Evolutionary conservation across 2,113 vertebrate species (phyloP).

Genomic region (Symphodus melops): DNA sequence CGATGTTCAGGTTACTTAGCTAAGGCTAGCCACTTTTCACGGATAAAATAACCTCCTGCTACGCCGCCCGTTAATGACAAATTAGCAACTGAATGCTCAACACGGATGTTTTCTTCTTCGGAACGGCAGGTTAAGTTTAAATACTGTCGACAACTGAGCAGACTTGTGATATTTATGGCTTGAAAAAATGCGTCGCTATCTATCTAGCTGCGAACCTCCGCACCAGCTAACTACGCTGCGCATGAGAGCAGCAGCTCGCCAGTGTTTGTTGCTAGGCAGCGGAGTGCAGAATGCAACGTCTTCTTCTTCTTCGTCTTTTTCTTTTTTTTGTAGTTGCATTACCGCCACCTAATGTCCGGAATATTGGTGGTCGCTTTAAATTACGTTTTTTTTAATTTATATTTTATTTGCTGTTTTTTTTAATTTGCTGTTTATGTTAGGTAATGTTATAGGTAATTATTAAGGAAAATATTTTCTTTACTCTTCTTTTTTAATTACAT

Average conservation of each 20-base stretch:
- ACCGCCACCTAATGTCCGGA: background rate
- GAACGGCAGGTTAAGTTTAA: background rate
- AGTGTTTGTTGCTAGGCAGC: slow-evolving; percentile 76
- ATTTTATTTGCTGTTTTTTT: too few species aligned
- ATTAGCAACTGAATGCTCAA: background rate
- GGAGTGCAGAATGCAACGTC: slow-evolving; percentile 18
- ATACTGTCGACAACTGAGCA: background rate
- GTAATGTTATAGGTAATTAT: too few species aligned
- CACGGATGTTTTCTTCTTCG: background rate
- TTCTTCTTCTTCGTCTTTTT: background rate
- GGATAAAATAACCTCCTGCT: slow-evolving; percentile 20
- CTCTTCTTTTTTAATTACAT: too few species aligned
- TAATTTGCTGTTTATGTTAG: background rate
- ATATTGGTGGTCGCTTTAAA: too few species aligned
- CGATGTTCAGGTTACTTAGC: slow-evolving; percentile 57
- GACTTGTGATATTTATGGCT: background rate
- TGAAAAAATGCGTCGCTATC: background rate
- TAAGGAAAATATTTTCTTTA: too few species aligned
- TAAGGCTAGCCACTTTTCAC: slow-evolving; percentile 57
- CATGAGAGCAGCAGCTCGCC: slow-evolving; percentile 45
- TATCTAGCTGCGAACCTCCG: background rate
- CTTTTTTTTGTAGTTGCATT: background rate
- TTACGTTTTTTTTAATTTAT: too few species aligned
- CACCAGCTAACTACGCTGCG: slow-evolving; percentile 37
- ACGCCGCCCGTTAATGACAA: background rate